Evolutionary conservation across 2,797 vertebrate species (phyloP).

Genomic region (Gobio occitaniae): DNA sequence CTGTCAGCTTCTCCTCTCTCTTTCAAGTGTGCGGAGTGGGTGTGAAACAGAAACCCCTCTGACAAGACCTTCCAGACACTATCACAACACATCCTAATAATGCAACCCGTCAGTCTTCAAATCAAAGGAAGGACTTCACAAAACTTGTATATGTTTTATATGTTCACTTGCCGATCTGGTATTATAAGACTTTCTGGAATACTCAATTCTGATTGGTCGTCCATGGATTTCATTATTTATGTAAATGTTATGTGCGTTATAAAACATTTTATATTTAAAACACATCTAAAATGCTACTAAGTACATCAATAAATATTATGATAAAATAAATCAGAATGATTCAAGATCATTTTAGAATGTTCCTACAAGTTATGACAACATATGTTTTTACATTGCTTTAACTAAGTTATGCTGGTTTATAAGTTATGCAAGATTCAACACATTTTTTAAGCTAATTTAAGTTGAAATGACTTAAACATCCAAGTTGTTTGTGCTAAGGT

Average conservation of each 20-base stretch:
- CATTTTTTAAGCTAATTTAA: too few relatives aligned
- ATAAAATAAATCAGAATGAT: background rate
- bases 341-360: background rate
- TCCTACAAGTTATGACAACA: too few relatives aligned
- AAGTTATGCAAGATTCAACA: too few relatives aligned
- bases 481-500: too few relatives aligned
- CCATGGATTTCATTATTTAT: background rate
- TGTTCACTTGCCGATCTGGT: background rate
- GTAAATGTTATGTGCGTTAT: background rate
- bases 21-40: constrained; percentile 34
- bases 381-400: too few relatives aligned
- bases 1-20: constrained; percentile 32
- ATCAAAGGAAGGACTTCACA: background rate
- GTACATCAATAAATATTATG: background rate
- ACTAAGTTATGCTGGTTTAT: too few relatives aligned
- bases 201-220: background rate
- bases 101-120: constrained; percentile 1
- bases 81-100: constrained; percentile 15
- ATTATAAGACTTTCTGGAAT: background rate
- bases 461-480: too few relatives aligned
- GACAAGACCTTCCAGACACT: background rate
- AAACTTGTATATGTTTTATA: too few relatives aligned
- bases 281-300: background rate
- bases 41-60: constrained; percentile 41
- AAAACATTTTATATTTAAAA: background rate